Evolutionary conservation across 1,140 invertebrate genomes (phyloP), one percentile per base, ranked within the genome.

Genomic region (Nebria ingens): DNA sequence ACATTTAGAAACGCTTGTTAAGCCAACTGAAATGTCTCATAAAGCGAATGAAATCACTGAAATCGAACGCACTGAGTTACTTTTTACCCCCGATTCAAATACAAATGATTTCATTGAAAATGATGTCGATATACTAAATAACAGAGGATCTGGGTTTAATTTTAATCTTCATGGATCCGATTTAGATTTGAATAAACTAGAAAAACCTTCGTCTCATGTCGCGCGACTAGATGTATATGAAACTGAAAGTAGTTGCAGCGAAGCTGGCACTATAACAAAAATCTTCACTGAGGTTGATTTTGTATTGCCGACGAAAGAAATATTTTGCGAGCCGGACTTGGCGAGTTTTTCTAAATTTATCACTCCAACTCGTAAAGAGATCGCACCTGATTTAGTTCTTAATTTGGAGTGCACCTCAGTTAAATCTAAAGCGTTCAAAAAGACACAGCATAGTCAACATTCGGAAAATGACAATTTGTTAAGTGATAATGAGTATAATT

Each of bases 221-320:
- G 3, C 40, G 4, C 17, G 3, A 9, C 52, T 17, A 13, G 63
- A 65, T 34, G 49, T 56, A 29, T 66, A 59, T 54, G 65, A 66
- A 54, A 67, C 62, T 21, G 65, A 66, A 56, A 66, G 65, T 53
- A 65, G 62, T 45, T 62, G 58, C 13, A 67, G 65, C 42, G 64
- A 62, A 2, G 62, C 54, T 53, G 65, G 65, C 34, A 34, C 25
- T 0, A 58, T 59, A 11, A 40, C 57, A 6, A 64, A 65, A 59
- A 58, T 62, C 21, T 67, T 67, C 58, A 61, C 59, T 53, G 64
- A 63, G 54, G 53, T 65, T 11, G 65, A 65, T 29, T 66, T 66
- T 17, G 40, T 12, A 17, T 12, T 9, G 57, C 65, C 63, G 9
- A 64, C 54, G 54, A 62, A 65, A 38, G 62, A 62, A 49, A 51